Conservation (phyloP, 2,888 invertebrate genomes). For the Leucoma salicis region DNA sequence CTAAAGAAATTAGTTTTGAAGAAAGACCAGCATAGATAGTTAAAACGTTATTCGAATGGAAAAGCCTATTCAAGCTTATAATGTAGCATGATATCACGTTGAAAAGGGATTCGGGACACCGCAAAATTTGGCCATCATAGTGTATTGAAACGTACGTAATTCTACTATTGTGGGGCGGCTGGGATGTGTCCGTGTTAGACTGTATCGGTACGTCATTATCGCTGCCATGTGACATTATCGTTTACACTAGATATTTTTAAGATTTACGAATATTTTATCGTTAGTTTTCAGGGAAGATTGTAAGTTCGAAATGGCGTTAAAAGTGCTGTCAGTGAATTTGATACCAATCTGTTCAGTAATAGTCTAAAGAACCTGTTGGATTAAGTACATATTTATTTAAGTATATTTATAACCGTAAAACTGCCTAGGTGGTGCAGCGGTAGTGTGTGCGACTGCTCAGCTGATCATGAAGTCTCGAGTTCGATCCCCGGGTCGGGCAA, state of each 20-base stretch:
- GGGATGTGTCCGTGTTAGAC: constrained; percentile 13
- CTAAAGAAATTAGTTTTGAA: constrained; percentile 32
- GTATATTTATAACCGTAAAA: no score
- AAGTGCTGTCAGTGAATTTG: no score
- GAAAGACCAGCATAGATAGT: constrained; percentile 41
- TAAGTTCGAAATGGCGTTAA: background rate
- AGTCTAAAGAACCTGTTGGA: no score
- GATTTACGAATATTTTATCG: constrained; percentile 8
- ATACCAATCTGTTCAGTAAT: no score
- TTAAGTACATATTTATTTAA: no score
- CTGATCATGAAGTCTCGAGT: no score
- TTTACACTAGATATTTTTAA: constrained; percentile 14
- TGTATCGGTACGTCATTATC: constrained; percentile 24
- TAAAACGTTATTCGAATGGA: constrained; percentile 53
- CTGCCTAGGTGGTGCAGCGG: no score
- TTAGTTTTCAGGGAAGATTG: constrained; percentile 7
- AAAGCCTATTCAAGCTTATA: constrained; percentile 51
- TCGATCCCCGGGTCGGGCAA: no score
- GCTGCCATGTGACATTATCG: constrained; percentile 14
- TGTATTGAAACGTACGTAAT: constrained; percentile 65
- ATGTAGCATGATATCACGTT: constrained; percentile 47
- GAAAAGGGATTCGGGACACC: constrained; percentile 66
- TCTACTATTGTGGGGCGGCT: constrained; percentile 17
- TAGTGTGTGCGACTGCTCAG: no score
- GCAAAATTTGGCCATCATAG: constrained; percentile 71